Evolutionary conservation across 2,888 invertebrate species (phyloP), one percentile per base, ranked within the genome.

Genomic region (Oasisia sp.): DNA sequence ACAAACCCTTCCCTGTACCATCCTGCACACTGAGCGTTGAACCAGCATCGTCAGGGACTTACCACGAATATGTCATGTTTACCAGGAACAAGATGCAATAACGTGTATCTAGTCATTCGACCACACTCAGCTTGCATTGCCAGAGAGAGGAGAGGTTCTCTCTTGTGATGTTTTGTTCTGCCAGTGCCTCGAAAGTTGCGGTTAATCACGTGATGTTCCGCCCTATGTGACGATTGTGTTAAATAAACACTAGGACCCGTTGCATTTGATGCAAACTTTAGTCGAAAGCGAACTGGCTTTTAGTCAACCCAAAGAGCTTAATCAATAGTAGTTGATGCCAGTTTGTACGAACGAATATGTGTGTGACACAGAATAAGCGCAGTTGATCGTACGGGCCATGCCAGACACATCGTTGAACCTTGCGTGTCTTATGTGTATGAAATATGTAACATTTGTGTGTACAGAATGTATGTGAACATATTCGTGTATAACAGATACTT

Each of bases 401-500:
- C 74, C 74, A 19, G 74, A 74, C 74, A n/a, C 74, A n/a, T 74
- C n/a, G 74, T 74, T 74, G 27, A 19, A 74, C 74, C 74, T 74
- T 74, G n/a, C n/a, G 74, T 74, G 74, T 74, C 74, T 74, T 74
- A 74, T 27, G 74, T 74, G 74, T 74, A 74, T 5, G 74, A 74
- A 74, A 74, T 74, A 74, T 74, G 74, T 74, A 74, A 27, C 74
- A 5, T 74, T 27, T 19, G n/a, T 74, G 27, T 74, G 74, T 74
- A 74, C 74, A 74, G 74, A 27, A 74, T 74, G 27, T 74, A 74
- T 74, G 74, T 74, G 74, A 74, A 74, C 74, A 74, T 74, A 74
- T 74, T 74, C 74, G n/a, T 74, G 74, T 74, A 74, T 74, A 74
- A 74, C 74, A 74, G 74, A 74, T 74, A 74, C 74, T 74, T 74